phyloP scores from a whole-genome alignment of 2,888 invertebrate species.

The Monoplex corrugatus region DNA sequence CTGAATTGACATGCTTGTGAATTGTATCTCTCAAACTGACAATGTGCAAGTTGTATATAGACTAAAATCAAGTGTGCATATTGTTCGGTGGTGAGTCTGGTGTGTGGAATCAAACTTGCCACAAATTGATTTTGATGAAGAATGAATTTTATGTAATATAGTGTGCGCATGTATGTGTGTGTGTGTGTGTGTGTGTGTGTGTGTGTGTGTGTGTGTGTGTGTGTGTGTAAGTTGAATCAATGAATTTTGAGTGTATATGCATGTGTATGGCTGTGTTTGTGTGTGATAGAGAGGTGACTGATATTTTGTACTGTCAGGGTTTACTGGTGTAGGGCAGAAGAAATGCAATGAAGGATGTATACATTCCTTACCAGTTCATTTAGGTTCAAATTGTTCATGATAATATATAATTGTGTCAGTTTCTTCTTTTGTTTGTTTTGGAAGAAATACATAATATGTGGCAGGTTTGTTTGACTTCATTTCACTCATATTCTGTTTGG shows the following conservation, averaged over 20 bases:
- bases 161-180: neutral
- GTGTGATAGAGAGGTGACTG: neutral
- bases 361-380: no score
- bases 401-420: no score
- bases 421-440: no score
- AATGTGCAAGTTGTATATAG: no score
- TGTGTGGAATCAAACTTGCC: neutral
- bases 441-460: no score
- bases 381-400: no score
- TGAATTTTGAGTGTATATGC: no score
- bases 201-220: neutral
- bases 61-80: neutral
- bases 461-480: no score
- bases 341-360: no score
- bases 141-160: neutral
- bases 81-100: neutral
- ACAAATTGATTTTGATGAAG: neutral
- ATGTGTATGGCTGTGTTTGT: neutral
- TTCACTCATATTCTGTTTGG: no score
- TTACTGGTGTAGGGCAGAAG: no score
- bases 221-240: neutral
- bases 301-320: neutral
- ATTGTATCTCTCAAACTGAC: neutral
- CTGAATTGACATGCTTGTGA: neutral
- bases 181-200: neutral